Percentiles rank a stretch among this genome's conserved stretches.
phyloP scores from a whole-genome alignment of 2,113 vertebrate species.

The Colaptes auratus region DNA sequence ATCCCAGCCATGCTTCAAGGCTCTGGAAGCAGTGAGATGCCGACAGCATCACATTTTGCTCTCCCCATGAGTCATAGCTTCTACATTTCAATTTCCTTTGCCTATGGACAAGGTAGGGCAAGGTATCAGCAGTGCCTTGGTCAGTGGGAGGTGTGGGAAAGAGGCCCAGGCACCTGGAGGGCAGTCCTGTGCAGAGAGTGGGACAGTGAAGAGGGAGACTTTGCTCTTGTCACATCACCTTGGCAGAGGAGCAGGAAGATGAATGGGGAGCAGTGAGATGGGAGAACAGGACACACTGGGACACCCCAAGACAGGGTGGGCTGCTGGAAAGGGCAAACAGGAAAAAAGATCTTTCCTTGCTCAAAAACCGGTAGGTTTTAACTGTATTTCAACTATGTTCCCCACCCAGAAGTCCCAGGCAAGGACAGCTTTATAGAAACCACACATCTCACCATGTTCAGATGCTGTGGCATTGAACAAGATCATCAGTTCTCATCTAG shows the following conservation, averaged over 20 bases:
- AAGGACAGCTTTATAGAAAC: not conserved
- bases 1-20: not conserved
- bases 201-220: not conserved
- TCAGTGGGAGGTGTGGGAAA: not conserved
- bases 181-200: not conserved
- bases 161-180: not conserved
- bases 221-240: not conserved
- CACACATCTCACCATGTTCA: not conserved
- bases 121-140: not conserved
- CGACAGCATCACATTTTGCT: not conserved
- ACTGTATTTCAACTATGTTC: not conserved
- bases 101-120: not conserved
- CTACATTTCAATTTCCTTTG: not conserved
- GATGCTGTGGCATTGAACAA: not conserved
- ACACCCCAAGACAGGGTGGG: not conserved
- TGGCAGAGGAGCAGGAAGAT: not conserved
- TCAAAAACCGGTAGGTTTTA: not conserved
- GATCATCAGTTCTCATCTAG: not conserved
- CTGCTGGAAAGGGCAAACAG: not conserved
- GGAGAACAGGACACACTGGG: not conserved
- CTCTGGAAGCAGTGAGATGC: not conserved
- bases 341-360: not conserved
- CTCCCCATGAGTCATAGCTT: not conserved
- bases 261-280: not conserved
- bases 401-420: not conserved